Evolutionary conservation across 1,140 invertebrate genomes (phyloP).

Genomic region (Drosophila biarmipes): DNA sequence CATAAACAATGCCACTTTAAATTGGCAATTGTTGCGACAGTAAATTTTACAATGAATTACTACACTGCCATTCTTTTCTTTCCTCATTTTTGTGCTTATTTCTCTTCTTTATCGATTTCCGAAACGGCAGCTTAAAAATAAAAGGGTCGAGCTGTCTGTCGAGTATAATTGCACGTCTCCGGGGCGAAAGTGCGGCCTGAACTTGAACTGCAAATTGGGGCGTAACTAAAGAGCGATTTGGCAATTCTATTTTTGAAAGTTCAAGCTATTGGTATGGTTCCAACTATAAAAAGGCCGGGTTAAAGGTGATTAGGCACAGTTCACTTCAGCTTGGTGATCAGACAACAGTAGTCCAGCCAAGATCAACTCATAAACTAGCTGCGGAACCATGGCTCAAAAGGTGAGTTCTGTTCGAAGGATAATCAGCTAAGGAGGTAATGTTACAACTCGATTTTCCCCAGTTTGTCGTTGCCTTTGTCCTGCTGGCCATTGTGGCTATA

Average conservation of each 20-base stretch:
- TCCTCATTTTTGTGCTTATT: constrained; percentile 26
- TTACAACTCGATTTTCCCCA: constrained; percentile 5
- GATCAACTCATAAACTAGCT: constrained; percentile 63
- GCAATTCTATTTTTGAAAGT: constrained; percentile 57
- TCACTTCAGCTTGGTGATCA: constrained; percentile 54
- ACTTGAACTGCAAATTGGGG: constrained; percentile 67
- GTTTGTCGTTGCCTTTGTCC: constrained; percentile 52
- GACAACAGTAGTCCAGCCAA: constrained; percentile 51
- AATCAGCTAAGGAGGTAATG: neutral
- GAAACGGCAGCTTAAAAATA: constrained; percentile 9
- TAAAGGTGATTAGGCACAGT: constrained; percentile 53
- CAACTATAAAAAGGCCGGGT: constrained; percentile 47
- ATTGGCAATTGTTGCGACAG: constrained; percentile 76
- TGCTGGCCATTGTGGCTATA: constrained; percentile 48
- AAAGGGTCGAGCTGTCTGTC: constrained; percentile 23
- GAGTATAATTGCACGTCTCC: constrained; percentile 44
- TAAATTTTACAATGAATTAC: constrained; percentile 79
- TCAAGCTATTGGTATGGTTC: constrained; percentile 11
- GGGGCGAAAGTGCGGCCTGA: constrained; percentile 60
- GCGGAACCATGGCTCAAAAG: constrained; percentile 70
- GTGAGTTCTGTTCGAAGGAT: constrained; percentile 27
- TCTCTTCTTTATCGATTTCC: constrained; percentile 13
- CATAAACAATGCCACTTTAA: constrained; percentile 82
- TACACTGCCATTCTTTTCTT: constrained; percentile 42
- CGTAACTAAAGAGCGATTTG: constrained; percentile 55